Evolutionary conservation across 2,797 vertebrate genomes (phyloP).

Genomic region (Gymnodraco acuticeps): DNA sequence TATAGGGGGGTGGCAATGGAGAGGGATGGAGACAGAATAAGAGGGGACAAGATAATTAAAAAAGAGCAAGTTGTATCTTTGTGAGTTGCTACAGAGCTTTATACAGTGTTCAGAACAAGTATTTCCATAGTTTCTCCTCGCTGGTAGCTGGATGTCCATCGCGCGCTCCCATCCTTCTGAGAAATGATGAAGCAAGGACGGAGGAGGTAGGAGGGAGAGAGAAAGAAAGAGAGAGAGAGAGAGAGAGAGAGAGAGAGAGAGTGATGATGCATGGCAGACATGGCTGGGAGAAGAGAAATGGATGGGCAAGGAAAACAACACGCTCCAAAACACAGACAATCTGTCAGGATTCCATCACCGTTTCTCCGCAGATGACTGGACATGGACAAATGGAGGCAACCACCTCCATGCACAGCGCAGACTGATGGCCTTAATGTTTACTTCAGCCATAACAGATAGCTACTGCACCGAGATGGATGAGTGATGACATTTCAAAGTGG

Average conservation of each 20-base stretch:
- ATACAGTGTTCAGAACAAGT: constrained; percentile 42
- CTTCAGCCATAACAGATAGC: constrained; percentile 78
- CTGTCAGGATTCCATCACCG: constrained; percentile 83
- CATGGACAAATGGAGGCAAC: constrained; percentile 80
- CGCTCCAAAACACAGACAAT: constrained; percentile 83
- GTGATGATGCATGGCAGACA: constrained; percentile 81
- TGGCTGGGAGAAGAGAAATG: constrained; percentile 78
- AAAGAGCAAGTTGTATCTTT: constrained; percentile 50
- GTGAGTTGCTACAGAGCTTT: constrained; percentile 37
- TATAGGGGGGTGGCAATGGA: constrained; percentile 15
- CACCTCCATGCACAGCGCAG: constrained; percentile 64
- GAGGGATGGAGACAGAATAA: constrained; percentile 26
- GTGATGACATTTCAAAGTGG: constrained; percentile 59
- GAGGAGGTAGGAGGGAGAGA: constrained; percentile 46
- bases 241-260: constrained; percentile 55
- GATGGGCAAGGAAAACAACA: constrained; percentile 83
- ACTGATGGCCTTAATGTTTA: constrained; percentile 83
- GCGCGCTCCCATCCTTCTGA: constrained; percentile 58
- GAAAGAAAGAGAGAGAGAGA: constrained; percentile 21
- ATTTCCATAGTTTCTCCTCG: constrained; percentile 62
- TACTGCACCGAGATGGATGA: constrained; percentile 59
- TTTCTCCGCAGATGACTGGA: constrained; percentile 79
- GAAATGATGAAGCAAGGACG: constrained; percentile 71
- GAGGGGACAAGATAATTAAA: constrained; percentile 38
- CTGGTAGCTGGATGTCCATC: constrained; percentile 69